Evolutionary conservation across 2,888 invertebrate species (phyloP).

Genomic region (Spicauda simplicius): DNA sequence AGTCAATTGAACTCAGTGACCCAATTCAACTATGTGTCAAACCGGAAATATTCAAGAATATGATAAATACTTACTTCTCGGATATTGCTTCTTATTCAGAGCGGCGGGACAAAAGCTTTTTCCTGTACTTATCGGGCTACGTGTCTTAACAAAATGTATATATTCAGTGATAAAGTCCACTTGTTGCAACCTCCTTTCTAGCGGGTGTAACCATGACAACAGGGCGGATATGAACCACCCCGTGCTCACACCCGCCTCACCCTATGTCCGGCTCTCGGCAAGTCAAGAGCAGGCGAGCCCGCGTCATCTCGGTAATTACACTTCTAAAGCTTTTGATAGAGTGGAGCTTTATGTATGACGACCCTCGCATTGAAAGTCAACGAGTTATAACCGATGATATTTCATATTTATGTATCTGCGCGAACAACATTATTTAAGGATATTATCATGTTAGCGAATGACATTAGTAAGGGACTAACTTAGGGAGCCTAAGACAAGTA

Average conservation of each 20-base stretch:
- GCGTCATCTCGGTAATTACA: constrained; percentile 76
- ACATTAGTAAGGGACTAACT: too few relatives aligned
- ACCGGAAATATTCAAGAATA: not conserved
- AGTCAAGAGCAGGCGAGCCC: constrained; percentile 65
- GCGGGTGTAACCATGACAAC: constrained; percentile 65
- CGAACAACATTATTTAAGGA: not conserved
- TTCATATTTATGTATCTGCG: constrained; percentile 7
- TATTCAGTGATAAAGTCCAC: constrained; percentile 51
- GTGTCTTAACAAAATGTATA: constrained; percentile 21
- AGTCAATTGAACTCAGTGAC: not conserved
- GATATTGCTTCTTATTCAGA: not conserved
- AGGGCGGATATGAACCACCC: constrained; percentile 46
- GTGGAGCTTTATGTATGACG: constrained; percentile 54
- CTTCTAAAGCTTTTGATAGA: constrained; percentile 73
- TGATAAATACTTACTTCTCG: not conserved
- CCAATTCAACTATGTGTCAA: not conserved
- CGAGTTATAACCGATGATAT: constrained; percentile 28
- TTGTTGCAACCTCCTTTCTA: constrained; percentile 69
- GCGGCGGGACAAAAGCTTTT: constrained; percentile 22
- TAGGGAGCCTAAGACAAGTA: too few relatives aligned
- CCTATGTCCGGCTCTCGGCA: constrained; percentile 53
- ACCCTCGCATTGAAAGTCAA: constrained; percentile 27
- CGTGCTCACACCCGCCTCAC: constrained; percentile 45
- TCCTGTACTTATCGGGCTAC: constrained; percentile 25
- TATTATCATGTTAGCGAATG: not conserved